A percentile compares a stretch with the other conserved stretches of the same genome.
phyloP scores from a whole-genome alignment of 1,140 invertebrate species.

The Caenorhabditis tropicalis region DNA sequence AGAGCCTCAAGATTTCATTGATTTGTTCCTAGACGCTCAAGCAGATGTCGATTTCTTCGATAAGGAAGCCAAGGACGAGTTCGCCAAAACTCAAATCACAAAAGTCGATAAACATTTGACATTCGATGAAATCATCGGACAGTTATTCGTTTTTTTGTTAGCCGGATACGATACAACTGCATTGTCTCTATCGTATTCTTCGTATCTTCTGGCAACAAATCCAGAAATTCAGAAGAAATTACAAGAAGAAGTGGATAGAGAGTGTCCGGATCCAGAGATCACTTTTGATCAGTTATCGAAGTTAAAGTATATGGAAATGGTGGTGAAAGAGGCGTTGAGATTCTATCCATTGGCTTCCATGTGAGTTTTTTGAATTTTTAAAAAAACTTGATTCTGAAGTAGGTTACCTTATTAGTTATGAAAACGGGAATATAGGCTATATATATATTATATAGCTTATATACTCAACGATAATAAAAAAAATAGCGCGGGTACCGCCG shows the following conservation, averaged over 20 bases:
- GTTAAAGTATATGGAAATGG: conserved; percentile 72
- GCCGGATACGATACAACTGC: conserved; percentile 74
- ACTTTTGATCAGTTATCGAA: conserved; percentile 59
- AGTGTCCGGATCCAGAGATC: conserved; percentile 12
- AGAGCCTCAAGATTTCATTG: conserved; percentile 46
- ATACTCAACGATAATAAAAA: no score
- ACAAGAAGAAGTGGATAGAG: conserved; percentile 69
- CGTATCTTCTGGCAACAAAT: conserved; percentile 72
- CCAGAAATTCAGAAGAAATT: conserved; percentile 73
- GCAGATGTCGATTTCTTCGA: conserved; percentile 1
- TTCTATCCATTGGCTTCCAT: conserved; percentile 63
- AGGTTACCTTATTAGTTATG: no score
- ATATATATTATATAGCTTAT: no score
- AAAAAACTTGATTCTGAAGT: no score
- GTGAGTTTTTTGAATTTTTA: no score
- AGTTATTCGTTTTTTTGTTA: conserved; percentile 71
- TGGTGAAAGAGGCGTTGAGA: conserved; percentile 73
- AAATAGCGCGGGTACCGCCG: no score
- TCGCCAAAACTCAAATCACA: conserved; percentile 38
- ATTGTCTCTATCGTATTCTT: conserved; percentile 71
- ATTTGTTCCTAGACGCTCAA: conserved; percentile 41
- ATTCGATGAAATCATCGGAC: conserved; percentile 73
- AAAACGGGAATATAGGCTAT: no score
- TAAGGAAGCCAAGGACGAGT: not conserved
- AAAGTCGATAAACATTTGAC: conserved; percentile 69